Base-by-base conservation (phyloP, 1,140 invertebrate genomes). In the Hyposmocoma kahamanoa region DNA sequence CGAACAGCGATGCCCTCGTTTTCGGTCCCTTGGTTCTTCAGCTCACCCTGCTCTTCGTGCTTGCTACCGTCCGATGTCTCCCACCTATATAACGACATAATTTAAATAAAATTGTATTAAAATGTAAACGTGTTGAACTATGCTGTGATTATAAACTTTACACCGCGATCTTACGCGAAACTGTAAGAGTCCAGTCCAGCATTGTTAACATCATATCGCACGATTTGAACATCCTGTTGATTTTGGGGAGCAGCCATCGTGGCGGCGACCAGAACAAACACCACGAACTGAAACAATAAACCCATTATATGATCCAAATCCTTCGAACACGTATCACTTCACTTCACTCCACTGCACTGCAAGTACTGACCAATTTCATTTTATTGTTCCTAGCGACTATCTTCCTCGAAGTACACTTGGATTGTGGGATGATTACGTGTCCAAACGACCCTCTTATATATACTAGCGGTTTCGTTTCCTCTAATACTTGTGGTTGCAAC, bases 1-100 rank as follows among this genome's bases (percentile, higher is more conserved):
- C 75, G 77, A 3, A 88, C 87, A 15, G 74, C 67, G 13, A 86
- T 56, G 0, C 55, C 67, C 43, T 86, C 86, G 34, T 87, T 81
- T 19, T 88, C 88, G 18, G 81, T 87, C 32, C 91, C 91, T 18
- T 74, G 71, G 49, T 92, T 91, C 39, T 88, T 87, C 3, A 92
- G 56, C 38, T 89, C 81, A 0, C 90, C 91, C 48, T 86, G 84
- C 76, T 92, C 91, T 30, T 90, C 82, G n/a, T 89, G 88, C 9
- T 87, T 84, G 30, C 62, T 75, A 15, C 79, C 79, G 39, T 83
- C 75, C 19, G 79, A 84, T 13, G 70, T 42, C 21, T 84, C 78
- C 69, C 72, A 82, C 15, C 79, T 84, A 50, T 24, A 44, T 69
- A 53, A 52, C 8, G 30, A 57, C 32, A 53, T 24, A 20, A 19